Percentiles rank a stretch among this genome's conserved stretches.
Conservation (phyloP, 2,888 invertebrate genomes). For the Cinara cedri region DNA sequence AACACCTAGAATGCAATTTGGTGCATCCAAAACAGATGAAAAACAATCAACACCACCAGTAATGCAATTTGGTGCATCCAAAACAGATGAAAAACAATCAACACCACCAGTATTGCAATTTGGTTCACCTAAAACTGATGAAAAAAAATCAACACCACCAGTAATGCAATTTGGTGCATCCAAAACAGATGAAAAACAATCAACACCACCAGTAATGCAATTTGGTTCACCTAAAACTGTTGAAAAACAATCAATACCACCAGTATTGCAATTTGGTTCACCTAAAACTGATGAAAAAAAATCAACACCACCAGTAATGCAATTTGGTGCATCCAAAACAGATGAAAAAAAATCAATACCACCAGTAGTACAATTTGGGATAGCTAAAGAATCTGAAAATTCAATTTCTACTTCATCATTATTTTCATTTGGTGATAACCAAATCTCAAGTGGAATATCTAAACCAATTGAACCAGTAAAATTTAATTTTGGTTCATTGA, state of each 20-base stretch:
- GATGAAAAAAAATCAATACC: background rate
- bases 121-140: background rate
- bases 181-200: constrained; percentile 7
- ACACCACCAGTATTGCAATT: constrained; percentile 35
- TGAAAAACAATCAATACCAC: constrained; percentile 17
- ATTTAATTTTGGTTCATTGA: constrained; percentile 34
- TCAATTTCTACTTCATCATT: constrained; percentile 2
- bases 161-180: constrained; percentile 14
- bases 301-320: constrained; percentile 22
- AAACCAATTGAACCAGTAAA: constrained; percentile 18
- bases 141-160: background rate
- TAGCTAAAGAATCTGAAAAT: constrained; percentile 7
- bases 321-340: constrained; percentile 16
- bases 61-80: constrained; percentile 15
- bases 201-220: constrained; percentile 26
- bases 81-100: background rate
- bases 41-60: constrained; percentile 1
- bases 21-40: background rate
- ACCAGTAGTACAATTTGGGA: constrained; percentile 22
- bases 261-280: constrained; percentile 33
- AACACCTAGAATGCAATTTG: constrained; percentile 18
- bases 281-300: background rate
- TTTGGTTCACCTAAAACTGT: constrained; percentile 2
- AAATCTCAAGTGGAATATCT: constrained; percentile 7
- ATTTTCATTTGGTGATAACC: constrained; percentile 43